Conservation (phyloP, 23 tunicate species). For the Ciona savignyi region DNA sequence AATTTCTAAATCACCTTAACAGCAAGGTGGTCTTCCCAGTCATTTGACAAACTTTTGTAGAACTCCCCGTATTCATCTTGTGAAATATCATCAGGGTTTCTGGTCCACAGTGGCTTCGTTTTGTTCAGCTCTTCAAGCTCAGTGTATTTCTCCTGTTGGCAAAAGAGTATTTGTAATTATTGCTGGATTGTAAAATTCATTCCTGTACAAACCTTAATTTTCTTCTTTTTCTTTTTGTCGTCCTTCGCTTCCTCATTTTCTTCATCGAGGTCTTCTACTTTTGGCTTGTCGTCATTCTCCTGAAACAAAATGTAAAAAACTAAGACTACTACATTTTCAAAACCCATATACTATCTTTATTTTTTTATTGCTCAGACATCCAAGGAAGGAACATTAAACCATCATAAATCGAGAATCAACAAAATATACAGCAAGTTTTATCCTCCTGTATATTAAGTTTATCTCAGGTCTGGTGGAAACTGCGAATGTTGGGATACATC, state of each 20-base stretch:
- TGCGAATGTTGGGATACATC: slow-evolving; percentile 77
- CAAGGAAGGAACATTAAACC: slow-evolving; percentile 65
- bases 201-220: slow-evolving; percentile 52
- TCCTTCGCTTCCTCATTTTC: slow-evolving; percentile 66
- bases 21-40: slow-evolving; percentile 98
- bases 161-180: too few relatives aligned
- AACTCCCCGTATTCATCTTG: slow-evolving; percentile 97
- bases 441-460: not conserved
- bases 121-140: slow-evolving; percentile 93
- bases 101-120: slow-evolving; percentile 94
- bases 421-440: not conserved
- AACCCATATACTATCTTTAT: not conserved
- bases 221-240: slow-evolving; percentile 77
- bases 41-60: slow-evolving; percentile 92
- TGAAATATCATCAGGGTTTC: slow-evolving; percentile 97
- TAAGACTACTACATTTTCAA: too few relatives aligned
- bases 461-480: slow-evolving; percentile 63
- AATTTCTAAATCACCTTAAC: too few relatives aligned
- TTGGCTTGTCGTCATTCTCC: slow-evolving; percentile 68
- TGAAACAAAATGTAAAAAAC: not conserved
- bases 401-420: slow-evolving; percentile 31
- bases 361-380: slow-evolving; percentile 80
- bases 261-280: slow-evolving; percentile 89
- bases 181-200: not conserved
- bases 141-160: slow-evolving; percentile 60